A percentile compares a stretch with the other conserved stretches of the same genome.
phyloP scores from a whole-genome alignment of 35 echinoderm and acorn worm genomes.

The Lytechinus variegatus region DNA sequence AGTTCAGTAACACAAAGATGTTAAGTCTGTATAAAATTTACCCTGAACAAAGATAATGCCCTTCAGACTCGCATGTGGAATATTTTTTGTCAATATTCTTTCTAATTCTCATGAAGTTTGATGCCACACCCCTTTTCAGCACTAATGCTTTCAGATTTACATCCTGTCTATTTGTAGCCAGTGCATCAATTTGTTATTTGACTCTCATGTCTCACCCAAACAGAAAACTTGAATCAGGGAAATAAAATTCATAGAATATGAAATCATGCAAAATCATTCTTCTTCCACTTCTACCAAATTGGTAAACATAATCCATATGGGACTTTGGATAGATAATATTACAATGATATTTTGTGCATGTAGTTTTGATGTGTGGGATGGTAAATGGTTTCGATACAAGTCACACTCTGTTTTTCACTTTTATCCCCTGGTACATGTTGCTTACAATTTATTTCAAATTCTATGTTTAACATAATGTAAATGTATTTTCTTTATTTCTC shows the following conservation, averaged over 20 bases:
- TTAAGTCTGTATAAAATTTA: too few relatives aligned
- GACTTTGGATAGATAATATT: background rate
- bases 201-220: background rate
- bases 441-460: background rate
- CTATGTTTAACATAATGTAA: background rate
- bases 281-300: background rate
- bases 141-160: too few relatives aligned
- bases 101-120: too few relatives aligned
- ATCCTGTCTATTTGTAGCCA: too few relatives aligned
- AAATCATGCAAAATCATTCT: background rate
- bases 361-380: background rate
- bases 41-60: too few relatives aligned
- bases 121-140: too few relatives aligned
- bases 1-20: too few relatives aligned
- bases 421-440: background rate
- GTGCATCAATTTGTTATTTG: too few relatives aligned
- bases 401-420: background rate
- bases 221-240: background rate
- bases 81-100: too few relatives aligned
- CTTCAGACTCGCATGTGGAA: too few relatives aligned
- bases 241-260: background rate
- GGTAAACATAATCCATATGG: background rate
- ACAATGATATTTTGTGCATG: background rate
- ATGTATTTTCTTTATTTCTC: background rate
- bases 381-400: slow-evolving; percentile 11